A percentile compares a stretch with the other conserved stretches of the same genome.
These are phyloP conservation scores for Lycophotia porphyrea DNA, from an alignment of 2,888 invertebrate species.

Conservation along the genomic window DNA sequence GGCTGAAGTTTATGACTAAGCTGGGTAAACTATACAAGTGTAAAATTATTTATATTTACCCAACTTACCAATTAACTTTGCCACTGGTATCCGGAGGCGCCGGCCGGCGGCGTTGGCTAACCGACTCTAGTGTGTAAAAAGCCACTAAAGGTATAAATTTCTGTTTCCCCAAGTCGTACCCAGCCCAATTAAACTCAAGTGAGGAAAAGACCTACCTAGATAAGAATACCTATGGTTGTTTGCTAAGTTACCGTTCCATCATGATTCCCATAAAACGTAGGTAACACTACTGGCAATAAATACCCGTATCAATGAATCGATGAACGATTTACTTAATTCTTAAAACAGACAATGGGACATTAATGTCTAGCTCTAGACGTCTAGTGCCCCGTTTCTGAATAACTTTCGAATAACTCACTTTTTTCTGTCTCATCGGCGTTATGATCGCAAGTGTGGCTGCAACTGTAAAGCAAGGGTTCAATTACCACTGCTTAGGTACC, in stretches of 20 bases:
- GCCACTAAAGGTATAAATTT: conserved; percentile 16
- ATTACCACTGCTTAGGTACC: conserved; percentile 7
- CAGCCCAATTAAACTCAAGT: conserved; percentile 4
- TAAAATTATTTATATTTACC: neutral
- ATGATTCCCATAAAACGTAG: conserved; percentile 39
- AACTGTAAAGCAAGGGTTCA: conserved; percentile 6
- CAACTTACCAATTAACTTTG: conserved; percentile 17
- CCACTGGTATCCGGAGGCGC: neutral
- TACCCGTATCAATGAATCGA: conserved; percentile 54
- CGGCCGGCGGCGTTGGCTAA: neutral
- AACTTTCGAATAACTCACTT: conserved; percentile 37
- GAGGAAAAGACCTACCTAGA: conserved; percentile 12
- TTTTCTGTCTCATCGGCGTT: conserved; percentile 19
- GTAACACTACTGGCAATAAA: conserved; percentile 46
- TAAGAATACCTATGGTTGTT: neutral
- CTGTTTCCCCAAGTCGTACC: conserved; percentile 16
- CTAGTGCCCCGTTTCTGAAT: conserved; percentile 47
- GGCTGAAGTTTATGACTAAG: neutral
- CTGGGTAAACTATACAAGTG: neutral
- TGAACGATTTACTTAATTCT: conserved; percentile 33
- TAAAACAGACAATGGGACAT: conserved; percentile 57
- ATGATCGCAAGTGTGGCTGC: conserved; percentile 15
- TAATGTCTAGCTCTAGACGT: conserved; percentile 20
- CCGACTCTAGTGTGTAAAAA: conserved; percentile 20
- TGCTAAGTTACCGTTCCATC: conserved; percentile 39